Conservation (phyloP, 2,888 invertebrate genomes). For the Calephelis perditalis region DNA sequence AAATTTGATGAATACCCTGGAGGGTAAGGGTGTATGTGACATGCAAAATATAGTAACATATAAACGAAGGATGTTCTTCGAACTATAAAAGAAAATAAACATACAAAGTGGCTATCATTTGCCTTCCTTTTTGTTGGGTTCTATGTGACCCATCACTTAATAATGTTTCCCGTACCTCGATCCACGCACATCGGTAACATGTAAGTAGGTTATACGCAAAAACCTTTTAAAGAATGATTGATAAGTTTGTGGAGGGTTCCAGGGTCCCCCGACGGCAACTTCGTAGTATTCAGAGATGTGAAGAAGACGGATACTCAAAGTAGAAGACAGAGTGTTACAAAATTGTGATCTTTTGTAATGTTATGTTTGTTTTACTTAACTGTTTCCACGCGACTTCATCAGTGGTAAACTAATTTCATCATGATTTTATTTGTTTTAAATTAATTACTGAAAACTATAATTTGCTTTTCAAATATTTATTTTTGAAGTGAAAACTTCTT, state of each 20-base stretch:
- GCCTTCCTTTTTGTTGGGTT: not conserved
- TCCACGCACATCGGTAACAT: not conserved
- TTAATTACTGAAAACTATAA: too few relatives aligned
- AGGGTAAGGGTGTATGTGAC: too few relatives aligned
- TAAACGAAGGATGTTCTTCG: not conserved
- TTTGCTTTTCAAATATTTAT: too few relatives aligned
- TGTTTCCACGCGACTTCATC: too few relatives aligned
- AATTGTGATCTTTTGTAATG: too few relatives aligned
- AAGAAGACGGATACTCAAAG: slow-evolving; percentile 1
- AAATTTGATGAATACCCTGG: too few relatives aligned
- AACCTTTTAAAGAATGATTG: slow-evolving; percentile 11
- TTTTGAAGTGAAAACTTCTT: too few relatives aligned
- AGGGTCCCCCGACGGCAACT: not conserved
- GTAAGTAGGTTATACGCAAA: slow-evolving; percentile 10
- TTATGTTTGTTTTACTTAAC: too few relatives aligned
- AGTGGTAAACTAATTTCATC: too few relatives aligned
- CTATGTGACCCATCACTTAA: slow-evolving; percentile 1
- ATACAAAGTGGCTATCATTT: slow-evolving; percentile 2
- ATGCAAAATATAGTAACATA: not conserved
- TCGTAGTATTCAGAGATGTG: slow-evolving; percentile 3
- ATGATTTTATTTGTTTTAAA: too few relatives aligned
- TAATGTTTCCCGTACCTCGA: not conserved
- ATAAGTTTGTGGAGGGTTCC: not conserved
- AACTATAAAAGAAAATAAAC: slow-evolving; percentile 1
- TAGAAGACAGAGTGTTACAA: not conserved